Conservation (phyloP, 2,888 invertebrate species). For the Phytoseiulus persimilis region DNA sequence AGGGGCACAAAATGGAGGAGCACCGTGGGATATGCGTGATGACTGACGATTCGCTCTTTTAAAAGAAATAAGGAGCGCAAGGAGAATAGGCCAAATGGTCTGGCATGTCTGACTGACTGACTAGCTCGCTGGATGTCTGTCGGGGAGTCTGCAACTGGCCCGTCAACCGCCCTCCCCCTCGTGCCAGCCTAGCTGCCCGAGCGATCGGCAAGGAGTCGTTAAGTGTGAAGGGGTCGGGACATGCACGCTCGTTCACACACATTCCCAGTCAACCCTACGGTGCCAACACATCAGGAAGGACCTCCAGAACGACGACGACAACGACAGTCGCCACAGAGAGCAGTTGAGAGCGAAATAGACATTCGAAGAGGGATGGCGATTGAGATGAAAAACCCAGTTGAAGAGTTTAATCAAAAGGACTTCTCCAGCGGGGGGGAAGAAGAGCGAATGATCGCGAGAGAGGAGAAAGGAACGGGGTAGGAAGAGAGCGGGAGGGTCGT, state of each 20-base stretch:
- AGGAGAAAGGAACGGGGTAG: not conserved
- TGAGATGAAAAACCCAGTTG: constrained; percentile 23
- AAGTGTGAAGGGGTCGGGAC: not conserved
- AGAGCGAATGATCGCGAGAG: not conserved
- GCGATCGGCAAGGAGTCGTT: not conserved
- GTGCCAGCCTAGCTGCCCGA: not conserved
- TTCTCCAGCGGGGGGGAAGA: not conserved
- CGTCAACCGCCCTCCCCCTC: not conserved
- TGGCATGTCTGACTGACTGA: not conserved
- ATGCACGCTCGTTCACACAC: not conserved
- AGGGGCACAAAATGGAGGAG: not conserved
- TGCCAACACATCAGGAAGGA: not conserved
- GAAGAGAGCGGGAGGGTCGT: not conserved
- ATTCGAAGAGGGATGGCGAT: constrained; percentile 24
- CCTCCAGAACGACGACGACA: not conserved
- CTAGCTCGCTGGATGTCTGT: not conserved
- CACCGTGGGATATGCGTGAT: not conserved
- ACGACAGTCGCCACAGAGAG: not conserved
- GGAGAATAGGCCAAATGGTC: not conserved
- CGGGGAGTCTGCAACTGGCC: not conserved
- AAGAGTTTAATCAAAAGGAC: constrained; percentile 36
- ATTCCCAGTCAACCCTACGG: not conserved
- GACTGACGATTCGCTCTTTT: not conserved
- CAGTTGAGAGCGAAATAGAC: constrained; percentile 9
- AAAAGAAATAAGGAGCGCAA: not conserved